phyloP scores from a whole-genome alignment of 2,888 invertebrate genomes.

The Busseola fusca region DNA sequence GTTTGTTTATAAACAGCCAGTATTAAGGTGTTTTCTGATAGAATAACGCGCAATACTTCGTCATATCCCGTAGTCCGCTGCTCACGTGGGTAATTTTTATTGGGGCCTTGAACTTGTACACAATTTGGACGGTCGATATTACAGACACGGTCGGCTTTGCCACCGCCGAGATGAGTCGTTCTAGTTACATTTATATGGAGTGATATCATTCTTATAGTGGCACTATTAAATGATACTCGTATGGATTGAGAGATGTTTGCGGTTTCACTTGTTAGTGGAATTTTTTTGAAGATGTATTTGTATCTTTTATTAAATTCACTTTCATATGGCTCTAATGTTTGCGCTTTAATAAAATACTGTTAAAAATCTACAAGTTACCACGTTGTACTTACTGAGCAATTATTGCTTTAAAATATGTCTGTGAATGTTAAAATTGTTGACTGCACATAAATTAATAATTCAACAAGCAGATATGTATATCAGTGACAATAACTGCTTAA shows the following conservation, averaged over 20 bases:
- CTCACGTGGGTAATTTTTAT: conserved; percentile 84
- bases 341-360: neutral
- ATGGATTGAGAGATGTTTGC: conserved; percentile 30
- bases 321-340: neutral
- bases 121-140: conserved; percentile 87
- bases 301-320: neutral
- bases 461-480: conserved; percentile 30
- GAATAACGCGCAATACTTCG: conserved; percentile 68
- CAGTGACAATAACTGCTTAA: conserved; percentile 42
- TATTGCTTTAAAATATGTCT: neutral
- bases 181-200: conserved; percentile 72
- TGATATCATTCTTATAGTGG: conserved; percentile 76
- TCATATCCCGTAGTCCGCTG: conserved; percentile 73
- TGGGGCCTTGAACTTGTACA: conserved; percentile 87
- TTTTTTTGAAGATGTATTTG: neutral
- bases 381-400: neutral
- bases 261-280: conserved; percentile 5
- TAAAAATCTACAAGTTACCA: neutral
- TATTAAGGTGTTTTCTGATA: conserved; percentile 62
- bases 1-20: conserved; percentile 64
- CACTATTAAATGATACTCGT: conserved; percentile 55
- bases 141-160: conserved; percentile 73
- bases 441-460: conserved; percentile 31
- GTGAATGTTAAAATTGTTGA: conserved; percentile 23
- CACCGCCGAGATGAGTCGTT: conserved; percentile 70